Conservation (phyloP, 2,113 vertebrate genomes). For the Clarias gariepinus region DNA sequence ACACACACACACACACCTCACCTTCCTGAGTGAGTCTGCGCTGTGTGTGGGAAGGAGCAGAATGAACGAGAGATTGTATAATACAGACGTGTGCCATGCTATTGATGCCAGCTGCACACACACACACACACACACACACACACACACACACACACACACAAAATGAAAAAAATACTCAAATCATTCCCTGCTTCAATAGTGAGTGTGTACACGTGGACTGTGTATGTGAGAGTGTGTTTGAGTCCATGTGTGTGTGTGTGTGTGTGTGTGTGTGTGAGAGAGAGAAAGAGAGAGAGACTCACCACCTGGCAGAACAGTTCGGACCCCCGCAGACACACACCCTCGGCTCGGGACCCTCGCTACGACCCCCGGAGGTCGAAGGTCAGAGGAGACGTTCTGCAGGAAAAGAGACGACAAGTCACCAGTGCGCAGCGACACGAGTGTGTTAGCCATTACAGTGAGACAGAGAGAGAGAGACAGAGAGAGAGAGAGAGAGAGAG, state of each 20-base stretch:
- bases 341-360: constrained; percentile 36
- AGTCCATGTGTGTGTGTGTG: constrained; percentile 7
- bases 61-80: constrained; percentile 25
- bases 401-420: constrained; percentile 67
- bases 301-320: constrained; percentile 55
- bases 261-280: constrained; percentile 12
- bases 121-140: constrained; percentile 29
- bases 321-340: constrained; percentile 52
- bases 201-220: constrained; percentile 3
- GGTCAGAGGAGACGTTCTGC: constrained; percentile 70
- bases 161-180: not conserved
- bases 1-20: constrained; percentile 3
- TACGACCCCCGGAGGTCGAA: constrained; percentile 50
- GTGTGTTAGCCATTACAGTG: constrained; percentile 68
- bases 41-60: constrained; percentile 4
- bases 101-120: constrained; percentile 1
- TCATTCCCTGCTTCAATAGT: not conserved
- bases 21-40: constrained; percentile 23
- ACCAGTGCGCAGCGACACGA: constrained; percentile 66
- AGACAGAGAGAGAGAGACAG: constrained; percentile 32
- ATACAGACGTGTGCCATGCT: constrained; percentile 34
- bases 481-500: constrained; percentile 25
- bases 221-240: not conserved
- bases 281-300: no score
- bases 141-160: constrained; percentile 20